Percentiles rank a stretch among this genome's conserved stretches.
Evolutionary conservation across 2,113 vertebrate genomes (phyloP).

Genomic region (Tonatia bakeri): DNA sequence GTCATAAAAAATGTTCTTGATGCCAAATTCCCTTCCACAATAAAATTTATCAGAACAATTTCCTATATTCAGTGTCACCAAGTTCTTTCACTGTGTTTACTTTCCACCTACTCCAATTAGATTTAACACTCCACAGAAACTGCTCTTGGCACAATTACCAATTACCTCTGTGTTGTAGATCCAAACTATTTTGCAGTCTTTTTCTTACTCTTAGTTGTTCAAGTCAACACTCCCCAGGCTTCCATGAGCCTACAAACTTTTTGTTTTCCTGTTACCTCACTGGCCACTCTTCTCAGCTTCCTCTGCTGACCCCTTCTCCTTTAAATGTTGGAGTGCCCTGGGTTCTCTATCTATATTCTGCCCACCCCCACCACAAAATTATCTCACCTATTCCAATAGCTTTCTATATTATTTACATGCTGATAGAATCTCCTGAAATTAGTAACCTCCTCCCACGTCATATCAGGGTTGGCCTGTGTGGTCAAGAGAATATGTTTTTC

Average conservation of each 20-base stretch:
- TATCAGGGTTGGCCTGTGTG: not conserved
- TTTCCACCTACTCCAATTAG: not conserved
- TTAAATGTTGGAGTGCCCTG: not conserved
- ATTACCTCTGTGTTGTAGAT: not conserved
- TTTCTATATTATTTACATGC: not conserved
- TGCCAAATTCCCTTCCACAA: not conserved
- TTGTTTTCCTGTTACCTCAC: not conserved
- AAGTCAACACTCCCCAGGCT: not conserved
- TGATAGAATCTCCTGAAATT: not conserved
- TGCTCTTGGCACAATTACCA: not conserved
- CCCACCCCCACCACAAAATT: not conserved
- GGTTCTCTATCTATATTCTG: not conserved
- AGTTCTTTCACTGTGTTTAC: not conserved
- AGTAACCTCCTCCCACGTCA: not conserved
- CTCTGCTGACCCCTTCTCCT: not conserved
- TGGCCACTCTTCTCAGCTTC: no score
- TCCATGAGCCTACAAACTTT: not conserved
- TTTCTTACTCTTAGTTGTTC: not conserved
- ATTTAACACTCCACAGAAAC: not conserved
- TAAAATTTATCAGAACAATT: not conserved
- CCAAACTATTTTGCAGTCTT: not conserved
- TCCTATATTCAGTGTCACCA: not conserved
- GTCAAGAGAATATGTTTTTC: not conserved
- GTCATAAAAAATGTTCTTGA: not conserved
- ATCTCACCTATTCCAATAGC: not conserved